phyloP scores from a whole-genome alignment of 2,113 vertebrate genomes.

The Chauna torquata region DNA sequence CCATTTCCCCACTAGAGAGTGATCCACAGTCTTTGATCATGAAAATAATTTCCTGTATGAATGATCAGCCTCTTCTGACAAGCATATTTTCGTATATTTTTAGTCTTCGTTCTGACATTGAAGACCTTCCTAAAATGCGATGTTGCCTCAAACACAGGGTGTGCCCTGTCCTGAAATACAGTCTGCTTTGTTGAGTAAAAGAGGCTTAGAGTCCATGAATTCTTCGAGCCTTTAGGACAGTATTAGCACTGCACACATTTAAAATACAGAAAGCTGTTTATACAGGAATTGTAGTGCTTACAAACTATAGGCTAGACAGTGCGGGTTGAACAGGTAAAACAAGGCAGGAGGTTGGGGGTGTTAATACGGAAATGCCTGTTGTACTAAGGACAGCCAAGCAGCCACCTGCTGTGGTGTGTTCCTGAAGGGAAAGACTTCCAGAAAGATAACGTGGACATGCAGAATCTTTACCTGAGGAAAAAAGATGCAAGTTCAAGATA shows the following conservation, averaged over 20 bases:
- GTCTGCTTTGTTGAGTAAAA: not conserved
- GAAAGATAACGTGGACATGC: fast-evolving
- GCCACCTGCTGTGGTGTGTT: not conserved
- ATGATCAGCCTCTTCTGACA: not conserved
- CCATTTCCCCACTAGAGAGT: not conserved
- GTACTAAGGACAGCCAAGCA: not conserved
- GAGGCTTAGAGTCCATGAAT: not conserved
- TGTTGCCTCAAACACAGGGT: fast-evolving
- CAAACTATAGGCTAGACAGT: fast-evolving
- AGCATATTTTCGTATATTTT: fast-evolving
- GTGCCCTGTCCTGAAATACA: fast-evolving
- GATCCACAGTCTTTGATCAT: too few species aligned
- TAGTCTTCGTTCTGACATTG: not conserved
- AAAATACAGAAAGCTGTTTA: fast-evolving
- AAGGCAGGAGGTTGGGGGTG: fast-evolving
- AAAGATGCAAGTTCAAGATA: fast-evolving
- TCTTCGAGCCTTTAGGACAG: not conserved
- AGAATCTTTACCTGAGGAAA: not conserved
- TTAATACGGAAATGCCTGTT: fast-evolving
- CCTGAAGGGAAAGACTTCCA: not conserved
- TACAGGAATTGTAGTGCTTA: fast-evolving
- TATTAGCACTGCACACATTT: fast-evolving
- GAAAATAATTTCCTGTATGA: not conserved
- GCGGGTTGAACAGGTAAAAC: fast-evolving
- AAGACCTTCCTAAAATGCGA: not conserved